Evolutionary conservation across 2,113 vertebrate species (phyloP).

Genomic region (Sphyrna mokarran): DNA sequence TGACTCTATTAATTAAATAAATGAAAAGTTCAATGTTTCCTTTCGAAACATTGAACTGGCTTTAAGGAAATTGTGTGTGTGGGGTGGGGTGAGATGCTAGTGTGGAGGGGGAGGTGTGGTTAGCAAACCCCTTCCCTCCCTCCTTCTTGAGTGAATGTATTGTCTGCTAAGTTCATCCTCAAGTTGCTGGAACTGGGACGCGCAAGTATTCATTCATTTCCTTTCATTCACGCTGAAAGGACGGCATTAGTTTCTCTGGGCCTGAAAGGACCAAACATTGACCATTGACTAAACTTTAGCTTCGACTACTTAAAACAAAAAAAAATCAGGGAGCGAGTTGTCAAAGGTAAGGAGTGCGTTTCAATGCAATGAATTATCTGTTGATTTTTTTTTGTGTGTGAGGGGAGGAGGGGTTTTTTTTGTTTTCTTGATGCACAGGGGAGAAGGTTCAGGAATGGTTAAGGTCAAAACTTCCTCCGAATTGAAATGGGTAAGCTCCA

Average conservation of each 20-base stretch:
- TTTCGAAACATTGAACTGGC: background rate
- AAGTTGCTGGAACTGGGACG: background rate
- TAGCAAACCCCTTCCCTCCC: background rate
- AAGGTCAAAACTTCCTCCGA: slow-evolving; percentile 13
- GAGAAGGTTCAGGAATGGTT: slow-evolving; percentile 21
- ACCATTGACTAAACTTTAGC: background rate
- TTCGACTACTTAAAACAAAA: background rate
- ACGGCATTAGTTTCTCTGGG: background rate
- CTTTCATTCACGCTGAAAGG: background rate
- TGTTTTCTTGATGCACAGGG: background rate
- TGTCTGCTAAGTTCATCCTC: background rate
- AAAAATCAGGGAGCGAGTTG: background rate
- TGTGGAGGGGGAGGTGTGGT: background rate
- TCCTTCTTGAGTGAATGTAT: background rate
- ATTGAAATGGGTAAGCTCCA: slow-evolving; percentile 31
- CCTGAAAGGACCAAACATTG: background rate
- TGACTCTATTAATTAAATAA: background rate
- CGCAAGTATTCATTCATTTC: too few species aligned
- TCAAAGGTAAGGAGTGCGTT: background rate
- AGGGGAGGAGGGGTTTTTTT: background rate
- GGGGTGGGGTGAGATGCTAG: too few species aligned
- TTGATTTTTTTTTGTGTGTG: background rate
- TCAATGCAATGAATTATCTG: background rate
- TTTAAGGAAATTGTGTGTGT: background rate
- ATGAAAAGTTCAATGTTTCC: background rate